These are phyloP conservation scores for Glaucopsyche alexis DNA, from an alignment of 2,888 invertebrate species.

Conservation along the genomic window DNA sequence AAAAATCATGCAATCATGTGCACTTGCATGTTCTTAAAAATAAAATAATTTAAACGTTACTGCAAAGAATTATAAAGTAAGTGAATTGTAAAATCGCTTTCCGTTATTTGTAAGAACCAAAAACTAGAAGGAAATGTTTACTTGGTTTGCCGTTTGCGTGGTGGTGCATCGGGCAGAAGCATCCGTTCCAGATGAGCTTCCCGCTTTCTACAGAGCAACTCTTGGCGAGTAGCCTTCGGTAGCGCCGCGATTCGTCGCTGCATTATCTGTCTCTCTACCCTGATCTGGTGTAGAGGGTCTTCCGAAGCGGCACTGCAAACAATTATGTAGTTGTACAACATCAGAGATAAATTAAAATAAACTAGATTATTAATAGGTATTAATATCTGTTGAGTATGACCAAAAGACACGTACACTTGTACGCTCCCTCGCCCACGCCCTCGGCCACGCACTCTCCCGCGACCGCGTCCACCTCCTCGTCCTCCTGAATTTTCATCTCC, in stretches of 20 bases:
- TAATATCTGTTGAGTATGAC: neutral
- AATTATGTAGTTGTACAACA: neutral
- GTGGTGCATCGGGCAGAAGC: neutral
- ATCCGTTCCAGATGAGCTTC: neutral
- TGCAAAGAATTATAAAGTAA: neutral
- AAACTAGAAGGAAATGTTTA: neutral
- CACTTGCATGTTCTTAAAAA: neutral
- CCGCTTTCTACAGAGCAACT: neutral
- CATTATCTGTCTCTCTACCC: too few relatives aligned
- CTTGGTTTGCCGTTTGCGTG: neutral
- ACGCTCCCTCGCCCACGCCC: too few relatives aligned
- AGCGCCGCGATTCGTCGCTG: too few relatives aligned
- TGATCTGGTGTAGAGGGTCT: too few relatives aligned
- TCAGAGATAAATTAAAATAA: neutral
- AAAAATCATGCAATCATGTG: neutral
- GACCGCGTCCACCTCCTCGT: too few relatives aligned
- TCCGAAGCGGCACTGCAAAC: conserved; percentile 7
- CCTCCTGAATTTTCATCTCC: too few relatives aligned
- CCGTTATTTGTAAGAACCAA: neutral
- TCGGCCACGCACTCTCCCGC: too few relatives aligned
- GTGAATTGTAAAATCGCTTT: too few relatives aligned
- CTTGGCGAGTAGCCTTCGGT: neutral
- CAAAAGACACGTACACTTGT: neutral
- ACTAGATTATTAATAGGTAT: neutral
- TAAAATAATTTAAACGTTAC: neutral